Evolutionary conservation across 1,140 invertebrate genomes (phyloP).

Genomic region (Dinoponera quadriceps): DNA sequence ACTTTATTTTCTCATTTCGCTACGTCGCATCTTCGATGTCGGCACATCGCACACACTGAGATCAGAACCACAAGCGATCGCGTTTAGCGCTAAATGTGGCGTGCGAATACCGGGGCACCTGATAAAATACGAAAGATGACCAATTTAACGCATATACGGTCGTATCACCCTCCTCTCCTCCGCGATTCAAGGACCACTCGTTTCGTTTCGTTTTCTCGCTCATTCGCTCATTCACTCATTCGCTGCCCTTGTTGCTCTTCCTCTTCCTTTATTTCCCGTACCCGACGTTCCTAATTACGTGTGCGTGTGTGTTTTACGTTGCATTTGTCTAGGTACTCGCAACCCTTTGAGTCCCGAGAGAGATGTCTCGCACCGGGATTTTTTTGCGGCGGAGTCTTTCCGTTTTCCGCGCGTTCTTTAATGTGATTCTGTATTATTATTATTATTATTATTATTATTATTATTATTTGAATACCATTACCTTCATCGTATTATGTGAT

Average conservation of each 20-base stretch:
- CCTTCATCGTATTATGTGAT: too few relatives aligned
- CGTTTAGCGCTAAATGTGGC: constrained; percentile 2
- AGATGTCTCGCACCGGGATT: constrained; percentile 15
- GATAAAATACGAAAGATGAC: neutral
- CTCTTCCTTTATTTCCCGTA: neutral
- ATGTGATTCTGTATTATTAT: constrained; percentile 1
- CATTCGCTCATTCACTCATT: constrained; percentile 60
- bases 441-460: neutral
- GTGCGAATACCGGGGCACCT: neutral
- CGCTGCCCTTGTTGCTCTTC: constrained; percentile 51
- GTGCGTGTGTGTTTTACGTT: constrained; percentile 70
- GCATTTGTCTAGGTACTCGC: constrained; percentile 52
- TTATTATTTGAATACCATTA: too few relatives aligned
- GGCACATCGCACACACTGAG: neutral
- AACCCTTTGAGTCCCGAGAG: constrained; percentile 66
- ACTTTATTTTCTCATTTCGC: neutral
- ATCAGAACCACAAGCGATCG: too few relatives aligned
- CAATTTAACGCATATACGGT: neutral
- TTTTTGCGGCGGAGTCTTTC: neutral
- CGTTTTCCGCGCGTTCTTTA: neutral
- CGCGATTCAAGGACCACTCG: constrained; percentile 23
- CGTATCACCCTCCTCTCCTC: constrained; percentile 3
- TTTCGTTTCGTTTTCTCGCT: constrained; percentile 61
- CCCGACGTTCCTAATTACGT: constrained; percentile 42
- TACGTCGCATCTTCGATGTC: neutral